Percentiles rank a stretch among this genome's conserved stretches.
Evolutionary conservation across 2,113 vertebrate genomes (phyloP).

Genomic region (Plecturocebus donacophilus): DNA sequence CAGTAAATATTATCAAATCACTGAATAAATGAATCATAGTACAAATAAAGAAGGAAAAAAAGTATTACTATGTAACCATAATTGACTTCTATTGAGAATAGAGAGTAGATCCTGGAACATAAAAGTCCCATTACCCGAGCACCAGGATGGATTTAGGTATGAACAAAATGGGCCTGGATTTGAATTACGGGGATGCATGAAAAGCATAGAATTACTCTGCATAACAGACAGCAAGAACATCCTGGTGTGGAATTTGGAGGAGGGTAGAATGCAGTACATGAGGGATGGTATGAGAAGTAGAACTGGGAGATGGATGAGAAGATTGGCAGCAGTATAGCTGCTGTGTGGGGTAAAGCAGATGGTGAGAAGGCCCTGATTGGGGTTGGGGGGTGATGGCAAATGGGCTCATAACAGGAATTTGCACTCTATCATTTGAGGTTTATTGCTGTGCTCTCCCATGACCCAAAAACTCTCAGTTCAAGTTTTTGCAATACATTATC

Average conservation of each 20-base stretch:
- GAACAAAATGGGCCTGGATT: neutral
- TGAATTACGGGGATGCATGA: neutral
- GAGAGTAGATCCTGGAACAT: neutral
- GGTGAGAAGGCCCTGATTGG: neutral
- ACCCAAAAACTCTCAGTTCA: neutral
- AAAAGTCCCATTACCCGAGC: neutral
- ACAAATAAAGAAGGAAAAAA: neutral
- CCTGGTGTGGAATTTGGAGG: neutral
- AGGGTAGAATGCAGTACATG: neutral
- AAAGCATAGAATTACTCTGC: neutral
- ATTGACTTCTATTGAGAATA: neutral
- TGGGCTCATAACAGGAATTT: neutral
- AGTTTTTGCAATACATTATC: neutral
- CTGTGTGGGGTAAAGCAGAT: neutral
- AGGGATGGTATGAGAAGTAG: neutral
- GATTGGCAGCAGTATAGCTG: neutral
- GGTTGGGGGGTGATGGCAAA: accelerated
- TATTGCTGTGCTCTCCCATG: neutral
- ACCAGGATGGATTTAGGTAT: neutral
- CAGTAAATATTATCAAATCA: neutral
- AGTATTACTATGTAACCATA: no score
- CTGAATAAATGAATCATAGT: no score
- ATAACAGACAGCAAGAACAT: neutral
- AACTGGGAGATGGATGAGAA: neutral
- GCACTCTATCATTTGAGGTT: neutral